Evolutionary conservation across 2,113 vertebrate species (phyloP).

Genomic region (Peromyscus californicus): DNA sequence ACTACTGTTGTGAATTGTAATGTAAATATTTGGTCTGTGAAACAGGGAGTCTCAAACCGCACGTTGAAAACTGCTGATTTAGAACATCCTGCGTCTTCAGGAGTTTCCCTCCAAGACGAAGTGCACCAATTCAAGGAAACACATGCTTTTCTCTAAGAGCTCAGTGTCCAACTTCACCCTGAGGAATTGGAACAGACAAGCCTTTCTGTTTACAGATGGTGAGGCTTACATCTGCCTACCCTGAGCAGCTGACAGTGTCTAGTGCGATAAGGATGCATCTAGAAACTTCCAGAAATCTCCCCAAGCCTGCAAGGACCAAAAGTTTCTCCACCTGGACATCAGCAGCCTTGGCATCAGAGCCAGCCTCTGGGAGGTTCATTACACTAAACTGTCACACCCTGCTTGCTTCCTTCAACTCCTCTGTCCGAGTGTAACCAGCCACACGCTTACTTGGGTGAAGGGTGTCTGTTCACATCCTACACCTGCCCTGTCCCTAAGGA

Average conservation of each 20-base stretch:
- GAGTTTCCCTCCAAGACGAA: background rate
- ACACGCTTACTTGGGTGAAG: background rate
- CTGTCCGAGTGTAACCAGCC: background rate
- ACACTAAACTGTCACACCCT: background rate
- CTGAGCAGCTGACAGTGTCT: background rate
- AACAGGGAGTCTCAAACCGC: too few relatives aligned
- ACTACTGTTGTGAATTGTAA: background rate
- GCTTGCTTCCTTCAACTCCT: background rate
- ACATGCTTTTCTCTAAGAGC: background rate
- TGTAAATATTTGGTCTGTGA: background rate
- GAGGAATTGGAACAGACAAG: background rate
- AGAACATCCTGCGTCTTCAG: background rate
- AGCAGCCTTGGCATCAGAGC: background rate
- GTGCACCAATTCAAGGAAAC: background rate
- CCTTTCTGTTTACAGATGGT: background rate
- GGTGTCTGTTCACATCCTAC: background rate
- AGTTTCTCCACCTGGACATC: background rate
- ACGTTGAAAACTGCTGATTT: background rate
- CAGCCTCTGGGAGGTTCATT: background rate
- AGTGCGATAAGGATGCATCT: background rate
- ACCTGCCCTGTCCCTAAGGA: background rate
- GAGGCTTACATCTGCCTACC: background rate
- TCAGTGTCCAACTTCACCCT: background rate
- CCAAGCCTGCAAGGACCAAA: background rate
- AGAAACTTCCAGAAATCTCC: background rate